Base-by-base conservation (phyloP, 2,888 invertebrate genomes). In the Harmothoe impar region DNA sequence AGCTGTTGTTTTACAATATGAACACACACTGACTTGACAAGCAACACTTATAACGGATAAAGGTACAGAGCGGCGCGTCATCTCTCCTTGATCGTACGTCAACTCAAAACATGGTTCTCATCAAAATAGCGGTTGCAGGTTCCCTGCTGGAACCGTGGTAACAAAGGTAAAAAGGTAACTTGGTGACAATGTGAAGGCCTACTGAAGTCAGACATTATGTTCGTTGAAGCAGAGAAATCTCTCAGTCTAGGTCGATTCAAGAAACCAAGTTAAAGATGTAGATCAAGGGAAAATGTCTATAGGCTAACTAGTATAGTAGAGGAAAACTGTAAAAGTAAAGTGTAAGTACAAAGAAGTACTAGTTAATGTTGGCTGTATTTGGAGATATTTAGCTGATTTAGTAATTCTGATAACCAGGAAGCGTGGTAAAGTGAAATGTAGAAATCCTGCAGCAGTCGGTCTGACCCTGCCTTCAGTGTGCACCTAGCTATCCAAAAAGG, bases 1-100 rank as follows among this genome's bases (percentile, higher is more conserved):
- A 86, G 86, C 52, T 86, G 54, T 54, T 86, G 86, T 86, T 86
- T 86, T 86, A 86, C 86, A 86, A 86, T 86, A 86, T 86, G 86
- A 31, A 86, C 86, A 86, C 56, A 56, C 86, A 56, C 56, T 56
- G 56, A 86, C 86, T 86, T 86, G 29, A 86, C 86, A 86, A 56
- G 86, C 86, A 86, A 86, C 86, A 86, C 56, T 86, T 52, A 86
- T 52, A 86, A 86, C 86, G 29, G 86, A 86, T 86, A 86, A 86
- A 86, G 86, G 86, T 86, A 86, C 86, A 54, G 86, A 51, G 31
- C 29, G 86, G 86, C 86, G 56, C 86, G 29, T 17, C 86, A 86
- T 86, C 86, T 56, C 86, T 86, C 52, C 54, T 86, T 29, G 51
- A 54, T 54, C 52, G 52, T 86, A 86, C 86, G 52, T 33, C 81